These are phyloP conservation scores for Petroica traversi DNA, from an alignment of 2,113 vertebrate genomes.

Conservation along the genomic window DNA sequence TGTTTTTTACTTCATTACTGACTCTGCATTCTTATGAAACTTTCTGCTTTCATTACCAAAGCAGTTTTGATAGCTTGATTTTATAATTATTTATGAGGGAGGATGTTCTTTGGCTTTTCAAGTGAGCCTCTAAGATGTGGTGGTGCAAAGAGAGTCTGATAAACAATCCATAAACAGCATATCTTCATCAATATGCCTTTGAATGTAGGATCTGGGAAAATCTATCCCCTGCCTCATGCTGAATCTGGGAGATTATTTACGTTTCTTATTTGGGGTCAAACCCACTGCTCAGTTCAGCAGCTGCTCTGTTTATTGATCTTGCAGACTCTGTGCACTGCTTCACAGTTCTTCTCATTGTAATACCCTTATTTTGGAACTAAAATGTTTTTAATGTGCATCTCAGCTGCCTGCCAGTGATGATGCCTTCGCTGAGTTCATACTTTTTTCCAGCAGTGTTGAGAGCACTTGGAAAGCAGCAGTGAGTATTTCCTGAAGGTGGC, in stretches of 20 bases:
- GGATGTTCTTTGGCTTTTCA: not conserved
- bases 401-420: not conserved
- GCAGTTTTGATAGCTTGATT: not conserved
- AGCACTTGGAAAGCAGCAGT: not conserved
- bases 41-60: not conserved
- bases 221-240: not conserved
- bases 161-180: not conserved
- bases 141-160: not conserved
- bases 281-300: not conserved
- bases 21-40: not conserved
- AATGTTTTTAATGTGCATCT: not conserved
- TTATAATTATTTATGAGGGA: not conserved
- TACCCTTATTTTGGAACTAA: not conserved
- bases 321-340: not conserved
- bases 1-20: not conserved
- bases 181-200: not conserved
- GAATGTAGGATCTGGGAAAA: not conserved
- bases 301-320: not conserved
- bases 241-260: not conserved
- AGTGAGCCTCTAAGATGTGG: not conserved
- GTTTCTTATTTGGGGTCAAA: not conserved
- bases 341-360: not conserved
- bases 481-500: conserved; percentile 70
- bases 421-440: not conserved
- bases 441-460: not conserved